Percentiles rank a stretch among this genome's conserved stretches.
These are phyloP conservation scores for Oncorhynchus gorbuscha DNA, from an alignment of 2,113 vertebrate genomes.

Conservation along the genomic window DNA sequence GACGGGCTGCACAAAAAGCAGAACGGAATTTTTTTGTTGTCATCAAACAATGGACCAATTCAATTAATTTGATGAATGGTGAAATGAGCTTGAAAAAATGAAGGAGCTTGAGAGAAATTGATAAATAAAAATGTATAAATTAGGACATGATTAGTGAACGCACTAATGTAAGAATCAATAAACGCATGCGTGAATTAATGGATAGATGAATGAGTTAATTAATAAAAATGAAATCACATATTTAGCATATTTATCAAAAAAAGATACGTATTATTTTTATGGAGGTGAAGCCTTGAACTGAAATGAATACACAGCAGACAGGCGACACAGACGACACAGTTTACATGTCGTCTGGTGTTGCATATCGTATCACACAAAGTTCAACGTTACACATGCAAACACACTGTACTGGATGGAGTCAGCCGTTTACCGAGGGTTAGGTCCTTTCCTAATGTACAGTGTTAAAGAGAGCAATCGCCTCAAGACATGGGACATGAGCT, in stretches of 20 bases:
- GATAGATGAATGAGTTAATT: background rate
- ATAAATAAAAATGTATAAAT: constrained; percentile 51
- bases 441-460: background rate
- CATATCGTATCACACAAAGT: background rate
- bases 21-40: background rate
- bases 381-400: background rate
- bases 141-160: constrained; percentile 2
- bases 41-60: constrained; percentile 62
- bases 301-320: background rate
- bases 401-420: background rate
- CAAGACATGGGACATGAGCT: background rate
- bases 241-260: background rate
- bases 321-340: background rate
- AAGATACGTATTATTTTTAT: background rate
- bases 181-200: background rate
- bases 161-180: constrained; percentile 6
- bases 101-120: constrained; percentile 56
- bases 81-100: constrained; percentile 54
- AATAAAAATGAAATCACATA: background rate
- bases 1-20: background rate
- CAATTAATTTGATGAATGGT: constrained; percentile 67
- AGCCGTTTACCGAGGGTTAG: background rate
- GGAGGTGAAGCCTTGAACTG: background rate
- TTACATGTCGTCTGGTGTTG: background rate
- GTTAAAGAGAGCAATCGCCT: no score